Conservation (phyloP, 1,140 invertebrate genomes). For the Trichonephila inaurata region DNA sequence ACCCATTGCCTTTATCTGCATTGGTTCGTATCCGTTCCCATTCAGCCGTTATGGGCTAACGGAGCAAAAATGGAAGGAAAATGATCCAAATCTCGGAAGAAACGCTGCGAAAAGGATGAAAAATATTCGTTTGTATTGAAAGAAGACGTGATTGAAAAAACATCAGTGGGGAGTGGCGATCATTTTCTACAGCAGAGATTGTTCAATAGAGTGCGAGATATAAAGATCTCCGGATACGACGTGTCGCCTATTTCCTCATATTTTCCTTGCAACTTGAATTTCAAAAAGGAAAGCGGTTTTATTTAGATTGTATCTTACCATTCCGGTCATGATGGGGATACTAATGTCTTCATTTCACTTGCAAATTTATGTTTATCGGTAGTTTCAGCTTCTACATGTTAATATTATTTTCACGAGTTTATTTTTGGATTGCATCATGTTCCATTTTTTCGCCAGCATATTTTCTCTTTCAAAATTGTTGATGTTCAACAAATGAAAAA, state of each 20-base stretch:
- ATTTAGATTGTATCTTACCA: background rate
- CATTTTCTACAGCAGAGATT: background rate
- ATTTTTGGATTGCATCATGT: no score
- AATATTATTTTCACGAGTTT: no score
- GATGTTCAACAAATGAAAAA: no score
- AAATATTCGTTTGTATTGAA: background rate
- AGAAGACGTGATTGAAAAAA: background rate
- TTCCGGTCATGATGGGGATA: background rate
- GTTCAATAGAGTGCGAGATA: background rate
- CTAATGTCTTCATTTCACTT: no score
- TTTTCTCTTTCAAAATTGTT: no score
- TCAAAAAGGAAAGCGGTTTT: background rate
- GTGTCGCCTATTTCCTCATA: background rate
- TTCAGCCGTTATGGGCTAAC: conserved; percentile 33
- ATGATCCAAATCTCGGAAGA: conserved; percentile 8
- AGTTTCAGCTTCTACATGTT: no score
- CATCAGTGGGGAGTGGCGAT: background rate
- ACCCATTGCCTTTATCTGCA: conserved; percentile 12
- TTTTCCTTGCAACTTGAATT: background rate
- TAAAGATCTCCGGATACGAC: background rate
- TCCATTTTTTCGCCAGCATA: no score
- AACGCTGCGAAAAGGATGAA: background rate
- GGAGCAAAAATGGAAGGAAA: conserved; percentile 20
- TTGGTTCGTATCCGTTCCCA: background rate
- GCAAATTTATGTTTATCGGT: no score